A percentile compares a stretch with the other conserved stretches of the same genome.
phyloP scores from a whole-genome alignment of 1,140 invertebrate genomes.

The Euwallacea similis region DNA sequence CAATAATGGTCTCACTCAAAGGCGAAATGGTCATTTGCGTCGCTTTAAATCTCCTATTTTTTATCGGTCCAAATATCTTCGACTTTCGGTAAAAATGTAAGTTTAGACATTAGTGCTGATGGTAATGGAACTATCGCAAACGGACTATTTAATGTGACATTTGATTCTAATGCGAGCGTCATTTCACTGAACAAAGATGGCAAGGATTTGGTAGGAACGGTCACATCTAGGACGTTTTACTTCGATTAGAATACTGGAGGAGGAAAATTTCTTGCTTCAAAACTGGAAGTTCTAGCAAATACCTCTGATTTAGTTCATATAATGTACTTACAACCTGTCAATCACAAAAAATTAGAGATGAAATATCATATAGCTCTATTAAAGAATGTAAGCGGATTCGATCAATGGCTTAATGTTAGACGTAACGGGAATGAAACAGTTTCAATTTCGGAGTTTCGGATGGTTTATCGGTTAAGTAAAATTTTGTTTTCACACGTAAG shows the following conservation, averaged over 20 bases:
- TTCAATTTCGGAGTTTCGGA: constrained; percentile 3
- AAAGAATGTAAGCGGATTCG: background rate
- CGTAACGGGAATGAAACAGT: background rate
- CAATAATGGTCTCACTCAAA: no score
- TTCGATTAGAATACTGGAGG: constrained; percentile 17
- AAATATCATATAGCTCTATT: constrained; percentile 1
- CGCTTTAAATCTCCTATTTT: no score
- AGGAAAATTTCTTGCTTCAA: constrained; percentile 9
- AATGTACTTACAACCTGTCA: constrained; percentile 6
- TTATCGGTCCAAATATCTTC: background rate
- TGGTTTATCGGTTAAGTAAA: constrained; percentile 7
- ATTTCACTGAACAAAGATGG: constrained; percentile 1
- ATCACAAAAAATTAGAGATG: constrained; percentile 1
- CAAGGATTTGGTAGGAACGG: constrained; percentile 4
- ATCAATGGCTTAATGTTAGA: constrained; percentile 8
- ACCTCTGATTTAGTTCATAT: constrained; percentile 6
- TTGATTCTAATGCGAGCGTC: constrained; percentile 3
- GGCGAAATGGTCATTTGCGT: no score
- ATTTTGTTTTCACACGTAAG: background rate
- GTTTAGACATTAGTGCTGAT: background rate
- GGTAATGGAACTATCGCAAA: background rate
- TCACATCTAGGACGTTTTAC: constrained; percentile 6
- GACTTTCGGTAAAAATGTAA: background rate
- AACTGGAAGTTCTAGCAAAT: background rate
- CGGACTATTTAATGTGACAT: constrained; percentile 4